A percentile compares a stretch with the other conserved stretches of the same genome.
Conservation (phyloP, 2,888 invertebrate genomes). For the Clitarchus hookeri region DNA sequence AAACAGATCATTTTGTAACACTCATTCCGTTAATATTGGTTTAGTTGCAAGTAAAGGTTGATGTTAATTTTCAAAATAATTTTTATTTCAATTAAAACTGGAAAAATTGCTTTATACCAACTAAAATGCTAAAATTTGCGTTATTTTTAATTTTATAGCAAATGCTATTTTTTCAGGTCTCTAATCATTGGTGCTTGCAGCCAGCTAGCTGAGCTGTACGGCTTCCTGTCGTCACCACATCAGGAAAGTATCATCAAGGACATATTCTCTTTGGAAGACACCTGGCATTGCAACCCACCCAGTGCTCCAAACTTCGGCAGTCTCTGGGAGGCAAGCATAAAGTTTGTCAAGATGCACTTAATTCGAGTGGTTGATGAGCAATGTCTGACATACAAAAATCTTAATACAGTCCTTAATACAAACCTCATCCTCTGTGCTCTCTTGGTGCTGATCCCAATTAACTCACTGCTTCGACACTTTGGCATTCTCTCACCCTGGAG, state of each 20-base stretch:
- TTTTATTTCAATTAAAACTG: too few species aligned
- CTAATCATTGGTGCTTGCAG: background rate
- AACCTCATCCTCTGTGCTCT: background rate
- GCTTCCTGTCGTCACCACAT: slow-evolving; percentile 40
- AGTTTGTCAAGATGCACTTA: background rate
- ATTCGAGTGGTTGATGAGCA: background rate
- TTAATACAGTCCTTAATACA: background rate
- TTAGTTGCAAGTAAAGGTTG: too few species aligned
- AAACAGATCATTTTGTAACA: too few species aligned
- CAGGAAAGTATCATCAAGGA: background rate
- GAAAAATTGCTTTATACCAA: too few species aligned
- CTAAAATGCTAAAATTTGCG: too few species aligned
- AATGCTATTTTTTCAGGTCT: too few species aligned
- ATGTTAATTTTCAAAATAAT: too few species aligned
- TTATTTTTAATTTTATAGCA: too few species aligned
- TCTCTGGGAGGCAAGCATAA: background rate
- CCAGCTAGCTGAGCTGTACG: slow-evolving; percentile 44
- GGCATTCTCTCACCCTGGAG: background rate
- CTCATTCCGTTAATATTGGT: too few species aligned
- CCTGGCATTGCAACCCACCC: background rate
- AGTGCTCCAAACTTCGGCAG: background rate
- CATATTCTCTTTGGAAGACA: background rate
- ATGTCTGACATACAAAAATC: background rate
- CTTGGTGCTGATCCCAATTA: background rate
- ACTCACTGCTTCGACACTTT: background rate